Percentiles rank a stretch among this genome's conserved stretches.
phyloP scores from a whole-genome alignment of 37 sponge, comb jelly and placozoan genomes.

The Ianthella basta region DNA sequence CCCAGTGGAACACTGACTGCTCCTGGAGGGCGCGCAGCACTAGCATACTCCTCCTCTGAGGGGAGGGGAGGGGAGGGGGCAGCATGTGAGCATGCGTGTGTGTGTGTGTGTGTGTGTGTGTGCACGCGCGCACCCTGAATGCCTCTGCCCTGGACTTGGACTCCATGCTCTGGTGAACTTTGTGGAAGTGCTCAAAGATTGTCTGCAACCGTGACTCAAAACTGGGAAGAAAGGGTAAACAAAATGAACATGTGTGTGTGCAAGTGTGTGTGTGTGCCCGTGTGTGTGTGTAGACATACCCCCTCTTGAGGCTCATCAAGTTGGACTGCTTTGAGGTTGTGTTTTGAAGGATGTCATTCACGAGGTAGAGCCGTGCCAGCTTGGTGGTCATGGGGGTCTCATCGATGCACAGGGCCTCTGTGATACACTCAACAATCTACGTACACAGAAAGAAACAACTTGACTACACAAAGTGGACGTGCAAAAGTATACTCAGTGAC shows the following conservation, averaged over 20 bases:
- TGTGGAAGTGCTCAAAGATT: conserved; percentile 74
- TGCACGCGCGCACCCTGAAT: conserved; percentile 54
- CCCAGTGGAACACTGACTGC: conserved; percentile 81
- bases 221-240: conserved; percentile 28
- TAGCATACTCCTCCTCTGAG: conserved; percentile 71
- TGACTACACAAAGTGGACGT: not conserved
- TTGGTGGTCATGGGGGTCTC: conserved; percentile 89
- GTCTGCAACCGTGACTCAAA: conserved; percentile 68
- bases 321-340: conserved; percentile 62
- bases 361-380: conserved; percentile 86
- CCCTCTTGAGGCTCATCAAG: conserved; percentile 73
- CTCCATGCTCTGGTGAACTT: conserved; percentile 47
- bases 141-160: conserved; percentile 74
- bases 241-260: not conserved
- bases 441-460: not conserved
- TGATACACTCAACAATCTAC: conserved; percentile 95
- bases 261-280: not conserved
- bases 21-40: conserved; percentile 81
- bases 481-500: not conserved
- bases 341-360: conserved; percentile 93
- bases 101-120: not conserved
- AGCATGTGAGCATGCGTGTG: not conserved
- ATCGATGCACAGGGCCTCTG: conserved; percentile 85
- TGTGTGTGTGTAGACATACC: conserved; percentile 39
- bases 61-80: conserved; percentile 7